phyloP scores from a whole-genome alignment of 2,888 invertebrate species.

The Escarpia spicata region DNA sequence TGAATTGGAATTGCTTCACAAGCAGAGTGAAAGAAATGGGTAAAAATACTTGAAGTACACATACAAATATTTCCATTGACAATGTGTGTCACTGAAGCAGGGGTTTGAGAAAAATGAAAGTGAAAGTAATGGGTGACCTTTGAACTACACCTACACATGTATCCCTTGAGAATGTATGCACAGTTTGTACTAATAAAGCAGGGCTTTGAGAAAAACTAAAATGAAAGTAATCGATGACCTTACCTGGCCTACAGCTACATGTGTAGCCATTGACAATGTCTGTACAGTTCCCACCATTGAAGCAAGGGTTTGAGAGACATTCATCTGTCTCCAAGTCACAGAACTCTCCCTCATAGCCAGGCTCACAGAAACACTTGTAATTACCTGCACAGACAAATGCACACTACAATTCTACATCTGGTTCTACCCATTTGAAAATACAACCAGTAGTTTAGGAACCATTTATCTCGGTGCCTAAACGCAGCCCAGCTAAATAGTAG shows the following conservation, averaged over 20 bases:
- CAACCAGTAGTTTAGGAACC: no score
- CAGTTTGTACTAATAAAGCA: constrained; percentile 33
- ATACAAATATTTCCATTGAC: constrained; percentile 38
- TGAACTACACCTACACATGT: constrained; percentile 38
- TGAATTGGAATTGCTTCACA: no score
- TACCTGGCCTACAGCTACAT: constrained; percentile 41
- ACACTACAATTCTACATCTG: background rate
- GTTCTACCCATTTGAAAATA: background rate
- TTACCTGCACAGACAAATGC: constrained; percentile 34
- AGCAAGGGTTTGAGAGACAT: constrained; percentile 43
- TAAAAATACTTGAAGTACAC: constrained; percentile 36
- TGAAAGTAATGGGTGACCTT: background rate
- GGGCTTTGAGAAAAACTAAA: background rate
- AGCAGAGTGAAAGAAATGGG: no score
- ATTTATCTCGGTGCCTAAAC: no score
- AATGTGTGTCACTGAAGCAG: constrained; percentile 24
- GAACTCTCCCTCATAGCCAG: constrained; percentile 23
- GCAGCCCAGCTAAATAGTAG: no score
- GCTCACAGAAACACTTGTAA: constrained; percentile 39
- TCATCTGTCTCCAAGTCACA: constrained; percentile 42
- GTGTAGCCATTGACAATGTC: constrained; percentile 38
- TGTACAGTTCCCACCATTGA: constrained; percentile 40
- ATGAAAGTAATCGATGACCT: background rate
- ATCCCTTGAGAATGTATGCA: constrained; percentile 36
- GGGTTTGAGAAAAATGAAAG: no score